Percentiles rank a stretch among this genome's conserved stretches.
These are phyloP conservation scores for Cinara cedri DNA, from an alignment of 2,888 invertebrate species.

Conservation along the genomic window DNA sequence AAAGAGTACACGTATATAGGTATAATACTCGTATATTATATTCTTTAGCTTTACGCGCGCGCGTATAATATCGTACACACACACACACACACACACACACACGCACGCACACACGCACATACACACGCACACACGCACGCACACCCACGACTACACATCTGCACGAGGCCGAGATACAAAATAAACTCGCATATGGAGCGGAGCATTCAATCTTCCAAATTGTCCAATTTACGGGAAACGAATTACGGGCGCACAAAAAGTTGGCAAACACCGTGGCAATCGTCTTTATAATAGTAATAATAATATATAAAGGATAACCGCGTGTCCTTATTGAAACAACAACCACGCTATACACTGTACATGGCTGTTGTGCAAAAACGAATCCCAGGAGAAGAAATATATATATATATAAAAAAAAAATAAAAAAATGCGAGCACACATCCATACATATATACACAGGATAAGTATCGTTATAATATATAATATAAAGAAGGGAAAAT, in stretches of 20 bases:
- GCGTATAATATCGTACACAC: no score
- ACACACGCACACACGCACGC: no score
- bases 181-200: no score
- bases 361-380: background rate
- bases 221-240: slow-evolving; percentile 47
- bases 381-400: slow-evolving; percentile 36
- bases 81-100: no score
- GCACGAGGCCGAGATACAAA: no score
- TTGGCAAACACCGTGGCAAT: slow-evolving; percentile 36
- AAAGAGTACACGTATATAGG: background rate
- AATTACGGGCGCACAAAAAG: slow-evolving; percentile 44
- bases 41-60: no score
- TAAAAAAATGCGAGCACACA: slow-evolving; percentile 19
- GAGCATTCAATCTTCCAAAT: slow-evolving; percentile 32
- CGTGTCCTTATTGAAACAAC: slow-evolving; percentile 44
- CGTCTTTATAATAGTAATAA: slow-evolving; percentile 18
- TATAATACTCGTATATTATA: no score
- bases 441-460: background rate
- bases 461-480: slow-evolving; percentile 48
- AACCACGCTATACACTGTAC: background rate
- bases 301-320: slow-evolving; percentile 33
- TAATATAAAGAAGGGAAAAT: slow-evolving; percentile 42
- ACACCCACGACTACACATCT: no score
- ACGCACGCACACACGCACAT: no score
- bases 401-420: background rate